phyloP scores from a whole-genome alignment of 2,888 invertebrate genomes.

The Meiosimyza decipiens region DNA sequence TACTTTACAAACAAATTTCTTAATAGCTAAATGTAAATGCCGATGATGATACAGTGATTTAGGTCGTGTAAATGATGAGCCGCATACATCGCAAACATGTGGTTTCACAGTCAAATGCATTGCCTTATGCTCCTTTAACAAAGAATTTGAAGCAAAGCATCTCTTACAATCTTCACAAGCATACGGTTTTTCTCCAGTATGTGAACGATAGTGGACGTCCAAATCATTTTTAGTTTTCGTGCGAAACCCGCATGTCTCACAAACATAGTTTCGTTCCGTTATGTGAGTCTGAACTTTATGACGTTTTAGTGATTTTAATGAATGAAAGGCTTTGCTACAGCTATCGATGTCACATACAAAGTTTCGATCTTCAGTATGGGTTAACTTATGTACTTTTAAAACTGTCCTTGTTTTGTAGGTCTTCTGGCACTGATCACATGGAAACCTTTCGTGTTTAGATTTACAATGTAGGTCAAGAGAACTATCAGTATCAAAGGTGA shows the following conservation, averaged over 20 bases:
- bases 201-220: constrained; percentile 56
- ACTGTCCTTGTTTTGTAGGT: constrained; percentile 50
- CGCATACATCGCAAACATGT: constrained; percentile 52
- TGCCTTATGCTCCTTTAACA: constrained; percentile 46
- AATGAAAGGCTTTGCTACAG: constrained; percentile 57
- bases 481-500: constrained; percentile 18
- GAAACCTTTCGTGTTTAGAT: constrained; percentile 48
- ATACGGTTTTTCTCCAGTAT: constrained; percentile 60
- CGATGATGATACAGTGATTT: constrained; percentile 54
- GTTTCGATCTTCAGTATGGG: constrained; percentile 49
- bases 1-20: constrained; percentile 55
- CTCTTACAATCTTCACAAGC: constrained; percentile 44
- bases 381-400: constrained; percentile 48
- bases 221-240: constrained; percentile 53
- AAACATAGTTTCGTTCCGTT: constrained; percentile 49
- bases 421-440: constrained; percentile 51
- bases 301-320: constrained; percentile 50
- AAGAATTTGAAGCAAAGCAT: constrained; percentile 44
- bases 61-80: constrained; percentile 52
- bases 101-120: constrained; percentile 48
- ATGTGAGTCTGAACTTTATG: constrained; percentile 52
- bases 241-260: constrained; percentile 46
- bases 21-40: constrained; percentile 52
- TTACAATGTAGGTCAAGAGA: constrained; percentile 20
- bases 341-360: constrained; percentile 52